Conservation (phyloP, 2,113 vertebrate species). For the Hyperoodon ampullatus region DNA sequence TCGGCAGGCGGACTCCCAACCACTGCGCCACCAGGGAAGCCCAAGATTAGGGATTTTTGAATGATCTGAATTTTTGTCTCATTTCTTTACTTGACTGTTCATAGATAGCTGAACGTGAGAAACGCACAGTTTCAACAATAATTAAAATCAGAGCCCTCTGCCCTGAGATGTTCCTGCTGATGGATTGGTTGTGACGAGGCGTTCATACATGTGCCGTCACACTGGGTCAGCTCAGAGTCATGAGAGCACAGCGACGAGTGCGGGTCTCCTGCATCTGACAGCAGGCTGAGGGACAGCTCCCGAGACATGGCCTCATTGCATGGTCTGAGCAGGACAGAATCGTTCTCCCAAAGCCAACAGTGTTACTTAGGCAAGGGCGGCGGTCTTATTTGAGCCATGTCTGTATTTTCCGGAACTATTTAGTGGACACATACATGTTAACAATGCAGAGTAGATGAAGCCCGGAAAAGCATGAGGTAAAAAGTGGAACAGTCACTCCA, state of each 20-base stretch:
- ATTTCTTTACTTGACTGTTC: fast-evolving
- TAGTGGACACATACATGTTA: fast-evolving
- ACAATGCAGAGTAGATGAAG: fast-evolving
- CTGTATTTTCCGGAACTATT: too few species aligned
- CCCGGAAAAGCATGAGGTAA: fast-evolving
- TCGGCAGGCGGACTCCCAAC: too few species aligned
- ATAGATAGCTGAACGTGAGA: fast-evolving
- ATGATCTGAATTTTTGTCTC: not conserved
- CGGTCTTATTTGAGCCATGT: fast-evolving
- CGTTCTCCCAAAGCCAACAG: not conserved
- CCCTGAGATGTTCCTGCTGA: fast-evolving
- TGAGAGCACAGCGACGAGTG: fast-evolving
- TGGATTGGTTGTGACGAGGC: not conserved
- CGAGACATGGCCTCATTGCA: fast-evolving
- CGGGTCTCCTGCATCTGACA: fast-evolving
- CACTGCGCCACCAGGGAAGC: too few species aligned
- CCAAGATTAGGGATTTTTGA: not conserved
- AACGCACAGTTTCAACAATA: fast-evolving
- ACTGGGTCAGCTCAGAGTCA: not conserved
- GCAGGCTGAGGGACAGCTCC: not conserved
- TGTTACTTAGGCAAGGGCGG: not conserved
- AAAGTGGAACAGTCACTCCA: not conserved
- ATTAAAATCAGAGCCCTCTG: not conserved
- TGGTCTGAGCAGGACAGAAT: not conserved
- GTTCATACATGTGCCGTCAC: fast-evolving